These are phyloP conservation scores for Phylloscopus trochiloides DNA, from an alignment of 2,113 vertebrate species.

Conservation along the genomic window DNA sequence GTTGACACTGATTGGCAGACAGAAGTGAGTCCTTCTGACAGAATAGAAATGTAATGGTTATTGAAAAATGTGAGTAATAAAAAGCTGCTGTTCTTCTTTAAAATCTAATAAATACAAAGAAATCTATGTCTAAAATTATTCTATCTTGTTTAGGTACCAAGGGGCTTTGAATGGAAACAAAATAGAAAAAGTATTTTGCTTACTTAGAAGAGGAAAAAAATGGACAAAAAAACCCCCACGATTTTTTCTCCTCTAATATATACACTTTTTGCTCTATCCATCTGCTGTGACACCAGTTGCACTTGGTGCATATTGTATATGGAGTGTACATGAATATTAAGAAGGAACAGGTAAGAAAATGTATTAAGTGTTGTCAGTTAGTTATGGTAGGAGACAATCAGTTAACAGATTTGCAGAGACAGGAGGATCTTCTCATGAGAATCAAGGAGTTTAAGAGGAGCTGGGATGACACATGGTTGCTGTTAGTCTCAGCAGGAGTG, in stretches of 20 bases:
- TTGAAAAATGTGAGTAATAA: slow-evolving; percentile 17
- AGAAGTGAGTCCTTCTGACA: slow-evolving; percentile 34
- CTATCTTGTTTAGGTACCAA: background rate
- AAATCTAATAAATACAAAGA: slow-evolving; percentile 26
- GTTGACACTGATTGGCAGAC: slow-evolving; percentile 58
- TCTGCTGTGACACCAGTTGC: background rate
- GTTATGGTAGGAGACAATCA: slow-evolving; percentile 6
- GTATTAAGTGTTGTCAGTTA: background rate
- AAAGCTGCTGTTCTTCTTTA: slow-evolving; percentile 1
- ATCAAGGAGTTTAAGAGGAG: background rate
- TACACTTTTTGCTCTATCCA: background rate
- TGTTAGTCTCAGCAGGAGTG: slow-evolving; percentile 38
- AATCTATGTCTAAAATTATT: background rate
- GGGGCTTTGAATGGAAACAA: background rate
- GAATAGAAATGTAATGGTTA: slow-evolving; percentile 10
- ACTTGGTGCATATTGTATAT: background rate
- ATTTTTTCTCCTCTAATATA: background rate
- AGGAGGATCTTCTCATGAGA: background rate
- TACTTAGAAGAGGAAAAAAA: background rate
- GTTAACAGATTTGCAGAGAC: slow-evolving; percentile 38
- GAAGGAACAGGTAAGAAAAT: background rate
- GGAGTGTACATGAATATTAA: background rate
- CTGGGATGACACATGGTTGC: slow-evolving; percentile 6
- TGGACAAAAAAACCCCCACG: rapidly evolving
- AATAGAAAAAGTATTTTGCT: background rate